Conservation (phyloP, 1,140 invertebrate genomes). For the Zaprionus tsacasi region DNA sequence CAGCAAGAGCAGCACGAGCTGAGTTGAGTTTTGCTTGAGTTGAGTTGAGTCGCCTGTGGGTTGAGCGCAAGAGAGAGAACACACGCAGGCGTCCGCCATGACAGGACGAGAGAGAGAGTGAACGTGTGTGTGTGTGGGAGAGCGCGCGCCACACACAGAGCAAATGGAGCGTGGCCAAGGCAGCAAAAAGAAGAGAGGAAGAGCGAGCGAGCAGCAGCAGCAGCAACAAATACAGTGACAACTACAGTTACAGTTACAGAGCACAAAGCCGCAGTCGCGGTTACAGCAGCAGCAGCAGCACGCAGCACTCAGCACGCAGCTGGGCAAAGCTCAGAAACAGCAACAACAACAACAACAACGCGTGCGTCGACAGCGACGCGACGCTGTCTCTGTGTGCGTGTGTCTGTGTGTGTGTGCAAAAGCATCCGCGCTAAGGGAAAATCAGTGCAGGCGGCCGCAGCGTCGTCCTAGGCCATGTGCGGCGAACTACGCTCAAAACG, state of each 20-base stretch:
- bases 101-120: background rate
- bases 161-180: slow-evolving; percentile 30
- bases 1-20: background rate
- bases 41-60: slow-evolving; percentile 16
- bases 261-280: slow-evolving; percentile 11
- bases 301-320: slow-evolving; percentile 20
- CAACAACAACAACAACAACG: slow-evolving; percentile 13
- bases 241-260: slow-evolving; percentile 28
- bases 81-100: too few species aligned
- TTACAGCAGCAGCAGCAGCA: slow-evolving; percentile 32
- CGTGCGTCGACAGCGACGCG: slow-evolving; percentile 39
- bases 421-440: slow-evolving; percentile 49
- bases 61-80: too few species aligned
- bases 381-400: background rate
- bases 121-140: background rate
- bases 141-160: background rate
- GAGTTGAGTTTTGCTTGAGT: slow-evolving; percentile 10
- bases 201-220: slow-evolving; percentile 27
- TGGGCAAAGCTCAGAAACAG: slow-evolving; percentile 19
- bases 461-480: slow-evolving; percentile 55
- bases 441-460: slow-evolving; percentile 56
- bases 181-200: background rate
- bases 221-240: slow-evolving; percentile 58
- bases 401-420: background rate
- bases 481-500: slow-evolving; percentile 11